Percentiles rank a stretch among this genome's conserved stretches.
Evolutionary conservation across 2,888 invertebrate species (phyloP).

Genomic region (Tetheella fluctuosa): DNA sequence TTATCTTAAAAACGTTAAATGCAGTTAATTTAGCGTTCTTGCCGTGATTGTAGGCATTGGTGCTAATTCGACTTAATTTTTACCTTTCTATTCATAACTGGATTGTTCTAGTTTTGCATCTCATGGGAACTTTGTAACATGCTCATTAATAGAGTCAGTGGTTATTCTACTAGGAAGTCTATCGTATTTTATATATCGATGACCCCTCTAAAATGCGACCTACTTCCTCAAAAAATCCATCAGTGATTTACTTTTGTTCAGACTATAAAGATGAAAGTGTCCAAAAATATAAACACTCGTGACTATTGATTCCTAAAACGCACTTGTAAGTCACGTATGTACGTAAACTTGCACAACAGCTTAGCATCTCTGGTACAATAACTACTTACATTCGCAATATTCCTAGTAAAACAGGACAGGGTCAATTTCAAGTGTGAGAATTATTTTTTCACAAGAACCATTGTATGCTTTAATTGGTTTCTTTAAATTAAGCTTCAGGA

Average conservation of each 20-base stretch:
- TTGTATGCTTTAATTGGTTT: slow-evolving; percentile 2
- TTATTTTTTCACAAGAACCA: slow-evolving; percentile 25
- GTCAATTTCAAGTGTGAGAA: slow-evolving; percentile 72
- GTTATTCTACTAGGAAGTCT: not conserved
- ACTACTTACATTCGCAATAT: slow-evolving; percentile 38
- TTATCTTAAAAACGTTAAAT: slow-evolving; percentile 13
- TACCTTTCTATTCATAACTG: not conserved
- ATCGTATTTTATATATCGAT: not conserved
- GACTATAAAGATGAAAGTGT: not conserved
- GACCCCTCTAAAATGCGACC: no score
- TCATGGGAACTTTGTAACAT: slow-evolving; percentile 1
- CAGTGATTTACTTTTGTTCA: not conserved
- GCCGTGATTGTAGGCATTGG: not conserved
- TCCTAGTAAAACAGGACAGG: slow-evolving; percentile 54
- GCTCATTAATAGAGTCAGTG: not conserved
- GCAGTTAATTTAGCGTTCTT: slow-evolving; percentile 5
- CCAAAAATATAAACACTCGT: not conserved
- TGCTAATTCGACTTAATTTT: slow-evolving; percentile 7
- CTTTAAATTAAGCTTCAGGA: not conserved
- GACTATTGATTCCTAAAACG: slow-evolving; percentile 3
- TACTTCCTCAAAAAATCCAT: no score
- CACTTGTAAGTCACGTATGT: slow-evolving; percentile 23
- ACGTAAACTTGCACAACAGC: slow-evolving; percentile 37
- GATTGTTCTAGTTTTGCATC: not conserved
- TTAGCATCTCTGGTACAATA: slow-evolving; percentile 45